These are phyloP conservation scores for Eupeodes latifasciatus DNA, from an alignment of 2,888 invertebrate species.

Conservation along the genomic window DNA sequence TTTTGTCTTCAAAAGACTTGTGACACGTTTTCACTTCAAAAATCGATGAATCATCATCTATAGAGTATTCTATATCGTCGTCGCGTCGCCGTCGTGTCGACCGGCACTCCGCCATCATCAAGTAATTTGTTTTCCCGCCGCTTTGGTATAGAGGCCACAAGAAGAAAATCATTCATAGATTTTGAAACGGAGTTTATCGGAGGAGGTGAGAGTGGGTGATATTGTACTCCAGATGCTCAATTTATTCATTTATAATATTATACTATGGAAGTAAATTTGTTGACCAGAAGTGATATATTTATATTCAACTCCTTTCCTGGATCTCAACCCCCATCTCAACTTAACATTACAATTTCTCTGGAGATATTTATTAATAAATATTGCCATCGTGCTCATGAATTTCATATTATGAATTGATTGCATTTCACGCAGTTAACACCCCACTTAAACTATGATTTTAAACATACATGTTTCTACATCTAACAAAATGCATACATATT, in stretches of 20 bases:
- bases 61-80: neutral
- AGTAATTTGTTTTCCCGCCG: conserved; percentile 25
- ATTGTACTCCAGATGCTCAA: conserved; percentile 20
- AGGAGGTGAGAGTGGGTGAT: conserved; percentile 14
- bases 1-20: neutral
- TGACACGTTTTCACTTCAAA: conserved; percentile 42
- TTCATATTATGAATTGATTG: conserved; percentile 11
- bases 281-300: conserved; percentile 3
- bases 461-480: conserved; percentile 44
- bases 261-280: neutral
- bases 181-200: neutral
- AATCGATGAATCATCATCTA: conserved; percentile 34
- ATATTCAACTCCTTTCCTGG: neutral
- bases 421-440: conserved; percentile 28
- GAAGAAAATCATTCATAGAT: conserved; percentile 38
- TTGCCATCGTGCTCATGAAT: conserved; percentile 31
- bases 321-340: conserved; percentile 2
- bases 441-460: conserved; percentile 2
- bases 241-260: conserved; percentile 25
- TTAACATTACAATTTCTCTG: conserved; percentile 18
- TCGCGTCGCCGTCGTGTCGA: too few relatives aligned
- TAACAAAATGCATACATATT: conserved; percentile 39
- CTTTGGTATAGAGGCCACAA: neutral
- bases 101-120: neutral
- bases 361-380: conserved; percentile 45